A percentile compares a stretch with the other conserved stretches of the same genome.
Conservation (phyloP, 2,113 vertebrate species). For the Aptenodytes patagonicus region DNA sequence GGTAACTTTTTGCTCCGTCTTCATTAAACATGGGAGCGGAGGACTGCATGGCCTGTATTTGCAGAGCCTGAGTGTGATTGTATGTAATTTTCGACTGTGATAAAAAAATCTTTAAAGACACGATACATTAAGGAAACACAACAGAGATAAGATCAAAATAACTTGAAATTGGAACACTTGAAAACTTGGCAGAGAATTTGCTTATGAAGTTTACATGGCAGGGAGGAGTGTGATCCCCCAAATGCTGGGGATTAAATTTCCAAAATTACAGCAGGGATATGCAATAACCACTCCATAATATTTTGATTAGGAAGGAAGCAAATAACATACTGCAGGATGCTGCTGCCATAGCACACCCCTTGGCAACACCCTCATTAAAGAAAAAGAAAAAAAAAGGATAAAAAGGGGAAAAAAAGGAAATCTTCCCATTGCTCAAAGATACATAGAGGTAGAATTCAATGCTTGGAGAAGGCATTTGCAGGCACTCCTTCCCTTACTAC, state of each 20-base stretch:
- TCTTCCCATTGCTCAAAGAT: neutral
- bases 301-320: conserved; percentile 42
- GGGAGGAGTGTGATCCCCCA: conserved; percentile 9
- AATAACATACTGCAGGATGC: conserved; percentile 16
- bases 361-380: neutral
- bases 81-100: neutral
- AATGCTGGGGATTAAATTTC: conserved; percentile 13
- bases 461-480: neutral
- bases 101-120: neutral
- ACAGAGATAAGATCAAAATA: conserved; percentile 11
- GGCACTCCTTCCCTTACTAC: neutral
- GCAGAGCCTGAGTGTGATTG: neutral
- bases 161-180: conserved; percentile 24
- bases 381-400: neutral
- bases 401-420: neutral
- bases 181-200: conserved; percentile 4
- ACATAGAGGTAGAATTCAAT: neutral
- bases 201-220: conserved; percentile 34
- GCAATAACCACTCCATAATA: conserved; percentile 39
- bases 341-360: neutral
- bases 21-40: neutral
- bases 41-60: neutral
- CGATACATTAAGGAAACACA: neutral
- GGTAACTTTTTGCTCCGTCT: neutral
- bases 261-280: neutral